These are phyloP conservation scores for Drosophila tsacasi DNA, from an alignment of 1,140 invertebrate species.

Conservation along the genomic window DNA sequence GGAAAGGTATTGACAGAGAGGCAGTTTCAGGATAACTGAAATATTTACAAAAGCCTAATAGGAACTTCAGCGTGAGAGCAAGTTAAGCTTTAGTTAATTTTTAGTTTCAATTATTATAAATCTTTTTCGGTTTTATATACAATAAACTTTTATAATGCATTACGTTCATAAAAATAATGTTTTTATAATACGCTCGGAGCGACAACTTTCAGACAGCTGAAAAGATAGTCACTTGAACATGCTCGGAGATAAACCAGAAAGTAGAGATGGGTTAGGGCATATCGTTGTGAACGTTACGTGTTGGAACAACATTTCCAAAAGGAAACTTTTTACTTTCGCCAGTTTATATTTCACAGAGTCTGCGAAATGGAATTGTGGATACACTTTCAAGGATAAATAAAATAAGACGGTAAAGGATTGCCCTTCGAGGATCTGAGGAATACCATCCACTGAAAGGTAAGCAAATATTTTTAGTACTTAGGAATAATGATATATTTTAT, in stretches of 20 bases:
- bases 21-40: not conserved
- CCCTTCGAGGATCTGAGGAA: not conserved
- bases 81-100: not conserved
- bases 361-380: not conserved
- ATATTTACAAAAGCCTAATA: not conserved
- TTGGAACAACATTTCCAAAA: slow-evolving; percentile 29
- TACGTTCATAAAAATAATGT: not conserved
- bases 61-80: too few relatives aligned
- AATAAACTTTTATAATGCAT: not conserved
- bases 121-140: not conserved
- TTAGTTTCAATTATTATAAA: not conserved
- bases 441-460: not conserved
- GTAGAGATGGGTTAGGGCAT: slow-evolving; percentile 21
- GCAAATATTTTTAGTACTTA: not conserved
- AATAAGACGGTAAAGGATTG: not conserved
- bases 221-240: slow-evolving; percentile 6
- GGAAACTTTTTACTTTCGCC: slow-evolving; percentile 52
- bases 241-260: slow-evolving; percentile 1
- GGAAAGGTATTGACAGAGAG: not conserved
- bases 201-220: slow-evolving; percentile 9
- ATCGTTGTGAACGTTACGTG: slow-evolving; percentile 21
- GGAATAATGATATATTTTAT: not conserved
- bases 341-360: slow-evolving; percentile 27
- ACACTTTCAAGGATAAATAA: not conserved
- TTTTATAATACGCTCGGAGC: slow-evolving; percentile 2